Percentiles rank a stretch among this genome's conserved stretches.
Conservation (phyloP, 2,113 vertebrate genomes). For the Clupea harengus region DNA sequence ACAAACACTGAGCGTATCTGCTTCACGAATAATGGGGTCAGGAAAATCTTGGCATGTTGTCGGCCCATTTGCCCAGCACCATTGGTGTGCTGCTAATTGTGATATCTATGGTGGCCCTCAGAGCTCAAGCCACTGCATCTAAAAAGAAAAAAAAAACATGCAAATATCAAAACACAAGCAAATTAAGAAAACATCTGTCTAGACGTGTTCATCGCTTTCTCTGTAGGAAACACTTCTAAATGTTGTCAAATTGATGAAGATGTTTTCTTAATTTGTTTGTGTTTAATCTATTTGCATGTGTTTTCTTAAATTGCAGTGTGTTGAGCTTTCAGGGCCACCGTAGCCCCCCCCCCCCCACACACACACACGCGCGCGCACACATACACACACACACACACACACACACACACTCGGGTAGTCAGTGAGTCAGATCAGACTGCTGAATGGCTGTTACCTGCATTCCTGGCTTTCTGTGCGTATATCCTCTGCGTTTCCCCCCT, state of each 20-base stretch:
- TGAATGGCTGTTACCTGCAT: conserved; percentile 65
- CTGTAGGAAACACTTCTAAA: too few relatives aligned
- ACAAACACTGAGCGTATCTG: background rate
- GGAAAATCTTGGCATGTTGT: background rate
- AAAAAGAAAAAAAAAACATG: too few relatives aligned
- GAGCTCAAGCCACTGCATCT: too few relatives aligned
- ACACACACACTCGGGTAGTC: conserved; percentile 34
- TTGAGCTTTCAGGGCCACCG: too few relatives aligned
- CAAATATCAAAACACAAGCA: too few relatives aligned
- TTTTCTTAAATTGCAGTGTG: too few relatives aligned
- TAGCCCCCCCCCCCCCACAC: background rate
- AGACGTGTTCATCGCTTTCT: too few relatives aligned
- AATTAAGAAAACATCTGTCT: too few relatives aligned
- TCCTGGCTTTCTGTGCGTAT: conserved; percentile 62
- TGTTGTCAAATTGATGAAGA: too few relatives aligned
- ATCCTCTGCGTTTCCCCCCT: conserved; percentile 48
- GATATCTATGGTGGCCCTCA: background rate
- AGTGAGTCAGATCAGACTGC: conserved; percentile 49
- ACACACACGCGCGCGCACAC: background rate
- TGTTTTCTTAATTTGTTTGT: too few relatives aligned
- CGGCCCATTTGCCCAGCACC: background rate
- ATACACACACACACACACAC: background rate
- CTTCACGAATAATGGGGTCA: background rate
- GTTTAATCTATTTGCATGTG: too few relatives aligned
- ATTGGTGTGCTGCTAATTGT: background rate